Base-by-base conservation (phyloP, 2,888 invertebrate species). In the Xestia sexstrigata region DNA sequence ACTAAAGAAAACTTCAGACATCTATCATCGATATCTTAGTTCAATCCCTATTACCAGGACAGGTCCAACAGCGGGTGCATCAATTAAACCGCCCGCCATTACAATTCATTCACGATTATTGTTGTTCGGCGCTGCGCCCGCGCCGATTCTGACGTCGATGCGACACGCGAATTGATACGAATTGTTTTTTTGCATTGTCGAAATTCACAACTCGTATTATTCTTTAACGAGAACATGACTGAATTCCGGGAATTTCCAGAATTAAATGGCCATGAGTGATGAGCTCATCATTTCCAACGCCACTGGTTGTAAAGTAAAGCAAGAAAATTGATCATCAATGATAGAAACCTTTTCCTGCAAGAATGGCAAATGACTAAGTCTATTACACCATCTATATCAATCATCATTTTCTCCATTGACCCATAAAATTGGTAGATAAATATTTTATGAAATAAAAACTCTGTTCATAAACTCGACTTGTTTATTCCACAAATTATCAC, bases 51-150 rank as follows among this genome's bases (percentile, higher is more conserved):
- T n/a, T 78, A 55, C 71, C 77, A 78, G 82, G 93, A 93, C 94
- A 92, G 92, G 93, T 93, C 90, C 91, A 87, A 88, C 90, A 87
- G 89, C 90, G 87, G 91, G 74, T 85, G 87, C 93, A 93, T 94
- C 94, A 95, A 95, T 95, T 95, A 95, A 95, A 93, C 90, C 89
- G 88, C 86, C 92, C 90, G 92, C 92, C 93, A 95, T 95, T 94
- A 94, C 95, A 93, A 94, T 95, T 95, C 95, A 95, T 95, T 96
- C 95, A 95, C 91, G 92, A 95, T 95, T 95, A 95, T 94, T 95
- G 94, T 94, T 94, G 93, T 93, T 92, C 92, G 87, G 91, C 88
- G 87, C 91, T 90, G 93, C 92, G 92, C 74, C 78, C 82, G 92
- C 92, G 91, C 90, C 91, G 89, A 90, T 91, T 89, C 91, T 89